These are phyloP conservation scores for Diarsia mendica DNA, from an alignment of 2,888 invertebrate genomes.

Conservation along the genomic window DNA sequence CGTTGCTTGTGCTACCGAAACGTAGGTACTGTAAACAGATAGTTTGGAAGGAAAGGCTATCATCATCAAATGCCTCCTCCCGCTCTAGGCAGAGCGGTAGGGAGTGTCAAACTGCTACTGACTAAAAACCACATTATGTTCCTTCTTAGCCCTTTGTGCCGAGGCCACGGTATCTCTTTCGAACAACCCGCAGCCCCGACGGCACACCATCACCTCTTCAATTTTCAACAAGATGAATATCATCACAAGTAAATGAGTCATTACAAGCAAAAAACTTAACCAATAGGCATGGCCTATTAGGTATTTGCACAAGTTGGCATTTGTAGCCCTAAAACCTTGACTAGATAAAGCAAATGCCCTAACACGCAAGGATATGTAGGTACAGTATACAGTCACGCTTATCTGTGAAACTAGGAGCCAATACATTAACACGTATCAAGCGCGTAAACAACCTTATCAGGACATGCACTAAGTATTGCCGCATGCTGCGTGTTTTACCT, in stretches of 20 bases:
- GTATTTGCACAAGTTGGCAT: not conserved
- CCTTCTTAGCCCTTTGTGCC: too few relatives aligned
- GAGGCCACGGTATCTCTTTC: too few relatives aligned
- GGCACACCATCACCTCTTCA: not conserved
- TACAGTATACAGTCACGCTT: not conserved
- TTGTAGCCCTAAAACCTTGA: constrained; percentile 3
- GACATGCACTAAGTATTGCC: not conserved
- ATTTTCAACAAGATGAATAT: not conserved
- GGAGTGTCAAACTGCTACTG: too few relatives aligned
- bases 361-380: not conserved
- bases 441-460: not conserved
- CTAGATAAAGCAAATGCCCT: not conserved
- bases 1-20: not conserved
- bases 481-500: not conserved
- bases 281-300: not conserved
- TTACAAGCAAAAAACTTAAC: not conserved
- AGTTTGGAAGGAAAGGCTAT: not conserved
- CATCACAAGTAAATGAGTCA: not conserved
- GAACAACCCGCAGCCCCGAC: too few relatives aligned
- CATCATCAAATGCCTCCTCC: not conserved
- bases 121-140: too few relatives aligned
- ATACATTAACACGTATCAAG: not conserved
- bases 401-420: not conserved
- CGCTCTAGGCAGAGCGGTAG: too few relatives aligned
- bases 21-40: not conserved